Evolutionary conservation across 2,113 vertebrate species (phyloP).

Genomic region (Lepisosteus oculatus): DNA sequence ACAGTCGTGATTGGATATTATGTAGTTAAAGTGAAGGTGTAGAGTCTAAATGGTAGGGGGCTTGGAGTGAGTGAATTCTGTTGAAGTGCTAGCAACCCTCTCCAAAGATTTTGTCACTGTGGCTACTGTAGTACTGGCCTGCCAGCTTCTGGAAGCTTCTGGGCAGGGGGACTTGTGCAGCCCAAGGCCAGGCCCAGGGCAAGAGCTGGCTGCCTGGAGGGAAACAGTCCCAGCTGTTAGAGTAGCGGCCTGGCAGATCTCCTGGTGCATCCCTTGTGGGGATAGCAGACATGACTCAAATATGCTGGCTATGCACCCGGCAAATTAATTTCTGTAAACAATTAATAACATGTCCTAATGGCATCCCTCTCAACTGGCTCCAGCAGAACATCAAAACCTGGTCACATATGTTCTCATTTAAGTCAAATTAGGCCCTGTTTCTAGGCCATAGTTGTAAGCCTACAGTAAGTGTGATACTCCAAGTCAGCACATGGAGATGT

Average conservation of each 20-base stretch:
- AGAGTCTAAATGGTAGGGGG: too few species aligned
- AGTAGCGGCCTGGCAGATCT: neutral
- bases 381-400: slow-evolving; percentile 1
- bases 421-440: neutral
- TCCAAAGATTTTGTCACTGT: neutral
- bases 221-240: neutral
- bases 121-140: neutral
- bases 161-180: too few species aligned
- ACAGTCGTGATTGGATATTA: too few species aligned
- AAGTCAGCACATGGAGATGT: neutral
- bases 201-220: neutral
- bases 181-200: too few species aligned
- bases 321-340: slow-evolving; percentile 7
- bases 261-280: neutral
- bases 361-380: slow-evolving; percentile 1
- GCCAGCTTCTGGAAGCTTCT: too few species aligned
- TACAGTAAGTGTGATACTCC: neutral
- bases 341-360: slow-evolving; percentile 7
- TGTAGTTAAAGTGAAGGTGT: too few species aligned
- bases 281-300: slow-evolving; percentile 5
- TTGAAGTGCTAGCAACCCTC: too few species aligned
- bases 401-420: neutral
- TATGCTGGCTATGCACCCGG: slow-evolving; percentile 1
- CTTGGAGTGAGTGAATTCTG: too few species aligned
- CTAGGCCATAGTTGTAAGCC: neutral